Evolutionary conservation across 2,113 vertebrate species (phyloP).

Genomic region (Brachyistius frenatus): DNA sequence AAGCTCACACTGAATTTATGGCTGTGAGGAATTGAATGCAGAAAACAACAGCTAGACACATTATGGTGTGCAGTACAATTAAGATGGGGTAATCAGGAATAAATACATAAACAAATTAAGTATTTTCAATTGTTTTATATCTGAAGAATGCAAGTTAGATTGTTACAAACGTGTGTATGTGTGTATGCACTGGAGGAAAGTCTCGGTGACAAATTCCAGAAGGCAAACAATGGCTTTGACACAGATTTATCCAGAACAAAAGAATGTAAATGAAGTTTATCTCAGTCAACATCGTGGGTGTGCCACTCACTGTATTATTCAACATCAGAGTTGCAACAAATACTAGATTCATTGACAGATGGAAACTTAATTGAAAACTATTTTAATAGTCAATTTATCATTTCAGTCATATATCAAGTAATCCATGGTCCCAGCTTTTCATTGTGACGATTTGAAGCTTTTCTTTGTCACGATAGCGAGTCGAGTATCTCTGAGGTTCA

Average conservation of each 20-base stretch:
- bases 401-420: background rate
- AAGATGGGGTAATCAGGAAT: background rate
- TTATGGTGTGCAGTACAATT: background rate
- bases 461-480: background rate
- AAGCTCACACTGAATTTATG: background rate
- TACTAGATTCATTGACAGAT: background rate
- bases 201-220: slow-evolving; percentile 13
- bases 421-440: background rate
- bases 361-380: slow-evolving; percentile 13
- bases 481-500: background rate
- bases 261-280: slow-evolving; percentile 23
- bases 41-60: too few species aligned
- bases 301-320: slow-evolving; percentile 10
- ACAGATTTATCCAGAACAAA: slow-evolving; percentile 26
- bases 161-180: background rate
- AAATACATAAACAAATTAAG: background rate
- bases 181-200: slow-evolving; percentile 5
- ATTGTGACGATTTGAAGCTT: background rate
- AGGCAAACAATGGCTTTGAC: background rate
- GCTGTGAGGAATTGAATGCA: background rate
- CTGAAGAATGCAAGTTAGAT: background rate
- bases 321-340: background rate
- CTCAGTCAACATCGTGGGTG: background rate
- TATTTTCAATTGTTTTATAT: too few species aligned
- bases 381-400: slow-evolving; percentile 24